These are phyloP conservation scores for Ciconia boyciana DNA, from an alignment of 2,113 vertebrate species.

Conservation along the genomic window DNA sequence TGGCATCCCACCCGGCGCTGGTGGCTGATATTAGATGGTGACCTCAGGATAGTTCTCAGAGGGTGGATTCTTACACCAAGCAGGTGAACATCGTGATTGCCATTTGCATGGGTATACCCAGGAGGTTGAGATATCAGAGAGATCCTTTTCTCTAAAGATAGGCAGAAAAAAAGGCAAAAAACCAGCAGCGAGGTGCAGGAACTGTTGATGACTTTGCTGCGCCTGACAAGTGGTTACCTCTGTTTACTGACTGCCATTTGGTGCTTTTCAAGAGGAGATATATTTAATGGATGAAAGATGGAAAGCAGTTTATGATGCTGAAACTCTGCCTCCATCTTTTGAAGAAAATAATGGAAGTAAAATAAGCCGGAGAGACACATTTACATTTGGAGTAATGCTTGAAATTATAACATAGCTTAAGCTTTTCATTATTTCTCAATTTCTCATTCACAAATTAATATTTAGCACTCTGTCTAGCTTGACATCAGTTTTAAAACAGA, in stretches of 20 bases:
- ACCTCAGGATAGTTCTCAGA: neutral
- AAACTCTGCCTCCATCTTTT: neutral
- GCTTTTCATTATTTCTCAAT: neutral
- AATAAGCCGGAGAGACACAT: neutral
- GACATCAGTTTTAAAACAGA: neutral
- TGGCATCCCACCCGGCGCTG: neutral
- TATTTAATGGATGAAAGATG: neutral
- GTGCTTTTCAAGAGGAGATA: neutral
- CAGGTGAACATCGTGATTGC: rapidly evolving
- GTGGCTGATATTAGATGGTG: neutral
- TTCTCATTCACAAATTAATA: neutral
- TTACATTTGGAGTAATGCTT: neutral
- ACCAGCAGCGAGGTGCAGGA: neutral
- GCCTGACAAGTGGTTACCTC: neutral
- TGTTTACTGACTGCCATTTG: neutral
- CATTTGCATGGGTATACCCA: neutral
- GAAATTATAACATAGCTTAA: neutral
- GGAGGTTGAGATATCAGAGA: neutral
- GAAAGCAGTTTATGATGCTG: neutral
- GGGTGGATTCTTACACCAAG: neutral
- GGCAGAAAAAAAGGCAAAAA: neutral
- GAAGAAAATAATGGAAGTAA: neutral
- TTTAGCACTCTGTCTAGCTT: neutral
- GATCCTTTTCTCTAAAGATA: neutral
- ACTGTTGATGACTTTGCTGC: neutral